Percentiles rank a stretch among this genome's conserved stretches.
These are phyloP conservation scores for Aphis gossypii DNA, from an alignment of 1,140 invertebrate genomes.

Conservation along the genomic window DNA sequence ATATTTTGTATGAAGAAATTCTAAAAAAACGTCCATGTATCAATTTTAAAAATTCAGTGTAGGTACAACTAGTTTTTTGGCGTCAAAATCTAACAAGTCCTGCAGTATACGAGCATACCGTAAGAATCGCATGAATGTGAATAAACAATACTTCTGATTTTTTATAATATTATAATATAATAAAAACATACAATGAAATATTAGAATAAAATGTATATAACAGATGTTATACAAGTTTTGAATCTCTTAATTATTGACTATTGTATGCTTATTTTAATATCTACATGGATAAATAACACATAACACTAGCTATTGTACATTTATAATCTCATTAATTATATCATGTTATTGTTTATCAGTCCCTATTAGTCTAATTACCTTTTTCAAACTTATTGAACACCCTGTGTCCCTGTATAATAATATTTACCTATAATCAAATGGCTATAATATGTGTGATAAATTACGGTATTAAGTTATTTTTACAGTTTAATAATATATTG, in stretches of 20 bases:
- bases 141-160: neutral
- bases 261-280: no score
- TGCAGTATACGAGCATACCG: neutral
- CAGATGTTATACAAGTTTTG: no score
- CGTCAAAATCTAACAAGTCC: neutral
- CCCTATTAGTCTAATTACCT: no score
- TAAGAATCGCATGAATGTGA: neutral
- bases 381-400: no score
- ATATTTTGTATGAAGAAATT: neutral
- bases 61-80: neutral
- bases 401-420: no score
- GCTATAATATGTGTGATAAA: neutral
- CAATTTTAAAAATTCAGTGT: neutral
- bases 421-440: neutral
- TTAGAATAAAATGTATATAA: no score
- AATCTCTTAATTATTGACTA: no score
- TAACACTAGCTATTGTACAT: no score
- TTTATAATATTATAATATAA: neutral
- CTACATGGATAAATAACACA: no score
- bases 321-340: no score
- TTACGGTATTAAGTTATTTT: neutral
- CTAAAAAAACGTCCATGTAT: neutral
- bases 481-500: neutral
- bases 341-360: no score
- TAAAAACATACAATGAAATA: neutral